Evolutionary conservation across 2,797 vertebrate genomes (phyloP), one percentile per base, ranked within the genome.

Genomic region (Fratercula arctica): DNA sequence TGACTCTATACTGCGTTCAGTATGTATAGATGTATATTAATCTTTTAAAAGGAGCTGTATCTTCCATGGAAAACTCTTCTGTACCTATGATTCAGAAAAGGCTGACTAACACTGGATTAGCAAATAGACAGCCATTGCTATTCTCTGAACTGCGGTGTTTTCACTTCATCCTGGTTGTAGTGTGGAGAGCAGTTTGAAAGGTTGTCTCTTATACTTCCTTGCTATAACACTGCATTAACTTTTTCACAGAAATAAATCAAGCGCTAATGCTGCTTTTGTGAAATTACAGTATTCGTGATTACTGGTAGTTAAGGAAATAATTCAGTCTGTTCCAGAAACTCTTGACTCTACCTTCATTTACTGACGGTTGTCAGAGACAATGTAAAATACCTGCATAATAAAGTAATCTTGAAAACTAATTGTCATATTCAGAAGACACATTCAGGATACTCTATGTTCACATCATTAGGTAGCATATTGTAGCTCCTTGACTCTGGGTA

Each of bases 351-450:
- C 33, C 46, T 95, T 83, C n/a, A 35, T 80, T 93, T 93, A 51
- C 64, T 85, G 31, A 64, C 91, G 37, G 29, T 79, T 92, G 67
- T 75, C 90, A 74, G 80, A 82, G 74, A 45, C 1, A 28, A 85
- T 83, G 31, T 85, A 59, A 94, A 93, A 84, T 77, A 80, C n/a
- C 45, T 90, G 68, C 56, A 69, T 89, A 89, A 74, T 86, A 93
- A 83, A 91, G 37, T 82, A 51, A 84, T 84, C 70, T 53, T 50
- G 64, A 80, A 87, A 82, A 76, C 45, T 45, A 39, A 59, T 78
- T 33, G 75, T 68, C 59, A 39, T 60, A 89, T 61, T 90, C 35
- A 82, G 86, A 79, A 89, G 70, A 69, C 51, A 10, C 12, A 37
- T 64, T 90, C 31, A 68, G 64, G 64, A 64, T 85, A 72, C 5